Conservation (phyloP, 1,140 invertebrate species). For the Galleria mellonella region DNA sequence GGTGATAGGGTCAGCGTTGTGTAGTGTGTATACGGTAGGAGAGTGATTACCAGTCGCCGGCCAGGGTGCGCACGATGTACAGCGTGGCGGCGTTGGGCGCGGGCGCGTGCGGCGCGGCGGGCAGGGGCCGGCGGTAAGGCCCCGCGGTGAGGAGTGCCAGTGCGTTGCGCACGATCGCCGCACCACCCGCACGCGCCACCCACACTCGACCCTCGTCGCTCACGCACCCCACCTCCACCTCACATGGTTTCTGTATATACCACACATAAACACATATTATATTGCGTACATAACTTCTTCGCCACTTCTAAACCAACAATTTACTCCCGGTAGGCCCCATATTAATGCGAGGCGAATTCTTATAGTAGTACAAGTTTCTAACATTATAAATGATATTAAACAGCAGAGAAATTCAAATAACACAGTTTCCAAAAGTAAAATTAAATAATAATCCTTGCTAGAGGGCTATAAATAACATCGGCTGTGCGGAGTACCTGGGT, state of each 20-base stretch:
- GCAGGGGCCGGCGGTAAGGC: constrained; percentile 59
- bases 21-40: too few species aligned
- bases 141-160: constrained; percentile 52
- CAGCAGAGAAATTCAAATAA: too few species aligned
- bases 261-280: too few species aligned
- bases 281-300: too few species aligned
- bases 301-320: too few species aligned
- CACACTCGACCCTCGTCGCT: constrained; percentile 64
- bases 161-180: constrained; percentile 37
- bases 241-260: constrained; percentile 35
- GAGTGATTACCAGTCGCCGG: constrained; percentile 48
- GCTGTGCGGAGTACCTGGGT: constrained; percentile 43
- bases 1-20: not conserved
- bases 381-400: too few species aligned
- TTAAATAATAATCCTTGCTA: too few species aligned
- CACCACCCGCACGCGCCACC: constrained; percentile 56
- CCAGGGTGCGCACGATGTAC: constrained; percentile 62
- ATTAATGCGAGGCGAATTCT: too few species aligned
- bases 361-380: too few species aligned
- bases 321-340: too few species aligned
- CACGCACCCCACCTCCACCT: constrained; percentile 63
- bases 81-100: constrained; percentile 36
- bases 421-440: too few species aligned
- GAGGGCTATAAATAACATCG: too few species aligned
- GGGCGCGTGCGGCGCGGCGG: constrained; percentile 52